Base-by-base conservation (phyloP, 1,140 invertebrate species). In the Mactra quadrangularis region DNA sequence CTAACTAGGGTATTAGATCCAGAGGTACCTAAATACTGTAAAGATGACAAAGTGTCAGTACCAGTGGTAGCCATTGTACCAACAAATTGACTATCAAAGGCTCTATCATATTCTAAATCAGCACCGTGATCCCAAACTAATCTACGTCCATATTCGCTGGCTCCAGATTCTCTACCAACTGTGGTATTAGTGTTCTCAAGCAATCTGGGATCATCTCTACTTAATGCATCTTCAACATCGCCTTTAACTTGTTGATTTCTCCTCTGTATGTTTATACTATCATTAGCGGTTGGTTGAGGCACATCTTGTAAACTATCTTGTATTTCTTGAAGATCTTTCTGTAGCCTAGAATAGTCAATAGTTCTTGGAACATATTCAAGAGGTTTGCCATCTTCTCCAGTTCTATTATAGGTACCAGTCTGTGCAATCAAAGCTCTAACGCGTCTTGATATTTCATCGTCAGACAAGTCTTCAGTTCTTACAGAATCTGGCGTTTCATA, bases 101-200 rank as follows among this genome's bases (percentile, higher is more conserved):
- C 85, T 22, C 83, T 75, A 55, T 87, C 64, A 72, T 87, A 87
- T 19, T 87, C 88, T 2, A 91, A 68, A 35, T 90, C 89, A 38
- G 86, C 90, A 11, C 72, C 90, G 78, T 90, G 89, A 59, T 90
- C 90, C 89, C 89, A 89, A 0, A 85, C 53, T 29, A 90, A 83
- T 66, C 82, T 87, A 41, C 85, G 85, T 6, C 78, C 81, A 27
- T 71, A 62, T 22, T 72, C 59, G 38, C 84, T 84, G 27, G 81
- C 84, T 9, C 85, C 84, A 72, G 88, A 90, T 27, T 89, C 89
- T 52, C 76, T 41, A 22, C 76, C 76, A 53, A 27, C 47, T 22
- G 50, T 53, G 57, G 83, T 71, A 6, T 85, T 86, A 72, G 57
- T 77, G 3, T 79, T 83, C 33, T 77, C 81, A 1, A 59, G 75